These are phyloP conservation scores for Ancistrus triradiatus DNA, from an alignment of 2,113 vertebrate genomes.

Conservation along the genomic window DNA sequence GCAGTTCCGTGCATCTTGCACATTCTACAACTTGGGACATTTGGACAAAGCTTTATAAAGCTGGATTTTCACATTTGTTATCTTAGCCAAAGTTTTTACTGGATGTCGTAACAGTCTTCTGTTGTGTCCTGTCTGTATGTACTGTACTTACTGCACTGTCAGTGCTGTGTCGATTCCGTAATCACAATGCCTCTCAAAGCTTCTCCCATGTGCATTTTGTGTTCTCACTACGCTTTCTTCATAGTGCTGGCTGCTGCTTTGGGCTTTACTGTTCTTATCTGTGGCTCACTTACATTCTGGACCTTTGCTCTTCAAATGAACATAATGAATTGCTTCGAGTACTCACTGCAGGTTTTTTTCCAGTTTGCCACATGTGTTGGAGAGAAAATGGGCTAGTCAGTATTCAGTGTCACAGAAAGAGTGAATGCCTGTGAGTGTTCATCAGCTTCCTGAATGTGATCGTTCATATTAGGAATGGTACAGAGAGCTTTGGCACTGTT, in stretches of 20 bases:
- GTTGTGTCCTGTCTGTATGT: too few relatives aligned
- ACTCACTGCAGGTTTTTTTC: conserved; percentile 21
- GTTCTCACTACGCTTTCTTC: not conserved
- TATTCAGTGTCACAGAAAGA: conserved; percentile 25
- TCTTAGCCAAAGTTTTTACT: too few relatives aligned
- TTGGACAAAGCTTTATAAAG: conserved; percentile 1
- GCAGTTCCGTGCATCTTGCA: not conserved
- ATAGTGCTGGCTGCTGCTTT: not conserved
- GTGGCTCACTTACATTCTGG: conserved; percentile 5
- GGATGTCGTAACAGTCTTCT: too few relatives aligned
- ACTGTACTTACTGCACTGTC: too few relatives aligned
- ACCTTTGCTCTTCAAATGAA: conserved; percentile 20
- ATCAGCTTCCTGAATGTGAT: conserved; percentile 1
- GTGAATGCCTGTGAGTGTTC: conserved; percentile 8
- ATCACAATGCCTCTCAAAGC: too few relatives aligned
- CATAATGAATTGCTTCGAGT: conserved; percentile 32
- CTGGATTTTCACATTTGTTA: not conserved
- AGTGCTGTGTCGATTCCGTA: too few relatives aligned
- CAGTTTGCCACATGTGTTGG: conserved; percentile 15
- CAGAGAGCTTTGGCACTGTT: not conserved
- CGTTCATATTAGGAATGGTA: conserved; percentile 4
- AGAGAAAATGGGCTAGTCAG: conserved; percentile 18
- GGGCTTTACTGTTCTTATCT: conserved; percentile 11
- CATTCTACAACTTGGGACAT: not conserved
- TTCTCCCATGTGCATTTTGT: not conserved